A percentile compares a stretch with the other conserved stretches of the same genome.
phyloP scores from a whole-genome alignment of 2,888 invertebrate genomes.

The Orthosia cruda region DNA sequence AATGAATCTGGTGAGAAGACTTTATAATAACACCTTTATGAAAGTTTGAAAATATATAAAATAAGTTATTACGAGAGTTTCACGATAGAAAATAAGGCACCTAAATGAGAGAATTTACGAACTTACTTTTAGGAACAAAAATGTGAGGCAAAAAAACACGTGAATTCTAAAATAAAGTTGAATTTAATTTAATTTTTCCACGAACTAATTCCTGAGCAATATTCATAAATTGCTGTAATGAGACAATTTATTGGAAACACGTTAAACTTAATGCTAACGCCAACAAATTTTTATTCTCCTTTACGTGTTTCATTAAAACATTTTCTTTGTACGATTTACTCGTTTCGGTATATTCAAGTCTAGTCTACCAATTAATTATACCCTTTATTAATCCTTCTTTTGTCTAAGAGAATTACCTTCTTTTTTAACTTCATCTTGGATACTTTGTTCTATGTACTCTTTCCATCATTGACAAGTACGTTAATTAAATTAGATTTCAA shows the following conservation, averaged over 20 bases:
- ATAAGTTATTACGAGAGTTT: constrained; percentile 31
- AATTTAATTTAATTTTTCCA: constrained; percentile 34
- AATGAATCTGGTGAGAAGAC: constrained; percentile 38
- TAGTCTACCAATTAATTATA: background rate
- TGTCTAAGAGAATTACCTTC: background rate
- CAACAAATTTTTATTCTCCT: constrained; percentile 65
- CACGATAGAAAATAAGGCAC: background rate
- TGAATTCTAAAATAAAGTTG: constrained; percentile 16
- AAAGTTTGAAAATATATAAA: constrained; percentile 36
- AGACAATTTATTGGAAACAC: constrained; percentile 73
- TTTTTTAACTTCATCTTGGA: background rate
- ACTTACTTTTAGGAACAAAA: background rate
- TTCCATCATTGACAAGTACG: background rate
- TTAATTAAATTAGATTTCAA: constrained; percentile 16
- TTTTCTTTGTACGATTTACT: constrained; percentile 57
- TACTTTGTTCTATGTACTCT: background rate
- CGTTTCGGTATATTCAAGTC: constrained; percentile 45
- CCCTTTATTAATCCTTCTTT: background rate
- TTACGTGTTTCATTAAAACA: constrained; percentile 65
- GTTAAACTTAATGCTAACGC: constrained; percentile 71
- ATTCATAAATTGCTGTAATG: constrained; percentile 63
- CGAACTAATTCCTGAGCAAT: constrained; percentile 28
- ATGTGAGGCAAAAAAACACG: background rate
- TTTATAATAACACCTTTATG: constrained; percentile 32
- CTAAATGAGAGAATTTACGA: constrained; percentile 4